phyloP scores from a whole-genome alignment of 1,140 invertebrate genomes.

The Tetramorium simillimum region DNA sequence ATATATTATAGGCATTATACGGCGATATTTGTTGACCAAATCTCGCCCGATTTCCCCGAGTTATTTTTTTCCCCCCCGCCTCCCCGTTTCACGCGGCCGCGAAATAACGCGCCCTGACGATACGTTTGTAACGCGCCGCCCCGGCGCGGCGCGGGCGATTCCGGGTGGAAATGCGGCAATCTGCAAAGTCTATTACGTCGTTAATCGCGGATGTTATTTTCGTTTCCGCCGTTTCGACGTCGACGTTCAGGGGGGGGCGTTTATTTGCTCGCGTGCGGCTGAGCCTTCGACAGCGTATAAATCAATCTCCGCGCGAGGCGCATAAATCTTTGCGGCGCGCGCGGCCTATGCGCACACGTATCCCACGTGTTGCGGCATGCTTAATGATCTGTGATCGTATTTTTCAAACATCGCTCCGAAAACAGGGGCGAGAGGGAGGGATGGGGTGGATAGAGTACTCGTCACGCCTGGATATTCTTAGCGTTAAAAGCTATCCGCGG shows the following conservation, averaged over 20 bases:
- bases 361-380: conserved; percentile 34
- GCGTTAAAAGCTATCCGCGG: conserved; percentile 40
- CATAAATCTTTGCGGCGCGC: conserved; percentile 64
- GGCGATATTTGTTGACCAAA: conserved; percentile 58
- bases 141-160: conserved; percentile 5
- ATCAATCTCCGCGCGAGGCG: conserved; percentile 64
- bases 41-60: conserved; percentile 22
- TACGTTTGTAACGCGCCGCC: neutral
- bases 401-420: conserved; percentile 42
- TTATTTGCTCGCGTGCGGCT: conserved; percentile 51
- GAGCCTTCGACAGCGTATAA: conserved; percentile 44
- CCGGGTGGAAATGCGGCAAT: conserved; percentile 50
- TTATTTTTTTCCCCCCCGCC: too few relatives aligned
- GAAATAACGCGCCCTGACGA: conserved; percentile 52
- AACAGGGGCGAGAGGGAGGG: neutral
- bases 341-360: conserved; percentile 36
- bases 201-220: conserved; percentile 53
- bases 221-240: conserved; percentile 54
- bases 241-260: conserved; percentile 49
- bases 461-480: conserved; percentile 41
- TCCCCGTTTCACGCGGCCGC: conserved; percentile 22
- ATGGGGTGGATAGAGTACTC: neutral
- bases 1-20: conserved; percentile 54
- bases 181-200: conserved; percentile 56
- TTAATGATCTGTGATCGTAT: conserved; percentile 59